Conservation (phyloP, 2,113 vertebrate genomes). For the Ceyx cyanopectus region DNA sequence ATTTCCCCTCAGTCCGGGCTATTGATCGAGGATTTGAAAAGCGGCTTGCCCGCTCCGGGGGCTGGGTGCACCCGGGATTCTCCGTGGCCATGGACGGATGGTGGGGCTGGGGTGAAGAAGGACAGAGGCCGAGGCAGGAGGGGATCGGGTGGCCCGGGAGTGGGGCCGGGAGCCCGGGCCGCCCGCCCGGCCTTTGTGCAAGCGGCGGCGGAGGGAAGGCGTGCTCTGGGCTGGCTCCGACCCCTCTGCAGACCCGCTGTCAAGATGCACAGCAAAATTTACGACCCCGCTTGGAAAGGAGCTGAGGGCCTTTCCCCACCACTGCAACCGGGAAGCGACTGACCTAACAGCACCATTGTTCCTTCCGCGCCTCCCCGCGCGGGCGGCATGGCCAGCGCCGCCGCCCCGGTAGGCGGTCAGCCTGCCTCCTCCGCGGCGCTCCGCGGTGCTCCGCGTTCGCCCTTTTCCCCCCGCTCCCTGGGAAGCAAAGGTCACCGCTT, state of each 20-base stretch:
- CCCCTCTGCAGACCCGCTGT: slow-evolving; percentile 48
- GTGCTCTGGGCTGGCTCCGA: neutral
- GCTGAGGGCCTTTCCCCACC: slow-evolving; percentile 79
- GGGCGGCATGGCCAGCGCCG: neutral
- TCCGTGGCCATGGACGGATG: neutral
- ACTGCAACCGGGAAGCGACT: slow-evolving; percentile 76
- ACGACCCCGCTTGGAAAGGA: slow-evolving; percentile 77
- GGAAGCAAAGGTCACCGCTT: slow-evolving; percentile 82
- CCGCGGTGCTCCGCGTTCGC: slow-evolving; percentile 6
- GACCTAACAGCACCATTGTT: slow-evolving; percentile 81
- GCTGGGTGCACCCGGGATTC: neutral
- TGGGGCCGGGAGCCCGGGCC: neutral
- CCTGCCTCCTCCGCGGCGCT: neutral
- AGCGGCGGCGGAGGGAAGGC: neutral
- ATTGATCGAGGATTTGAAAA: neutral
- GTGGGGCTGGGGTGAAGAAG: neutral
- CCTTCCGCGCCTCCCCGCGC: slow-evolving; percentile 15
- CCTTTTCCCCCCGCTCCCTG: slow-evolving; percentile 61
- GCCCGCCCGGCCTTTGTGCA: neutral
- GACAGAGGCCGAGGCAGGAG: neutral
- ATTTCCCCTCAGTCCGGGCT: neutral
- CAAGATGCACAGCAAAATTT: slow-evolving; percentile 79
- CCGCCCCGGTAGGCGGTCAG: neutral
- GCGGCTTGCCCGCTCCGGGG: neutral
- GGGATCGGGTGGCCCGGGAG: neutral